Conservation (phyloP, 92 coral and sea anemone species). For the Umimayanthus kanabou region DNA sequence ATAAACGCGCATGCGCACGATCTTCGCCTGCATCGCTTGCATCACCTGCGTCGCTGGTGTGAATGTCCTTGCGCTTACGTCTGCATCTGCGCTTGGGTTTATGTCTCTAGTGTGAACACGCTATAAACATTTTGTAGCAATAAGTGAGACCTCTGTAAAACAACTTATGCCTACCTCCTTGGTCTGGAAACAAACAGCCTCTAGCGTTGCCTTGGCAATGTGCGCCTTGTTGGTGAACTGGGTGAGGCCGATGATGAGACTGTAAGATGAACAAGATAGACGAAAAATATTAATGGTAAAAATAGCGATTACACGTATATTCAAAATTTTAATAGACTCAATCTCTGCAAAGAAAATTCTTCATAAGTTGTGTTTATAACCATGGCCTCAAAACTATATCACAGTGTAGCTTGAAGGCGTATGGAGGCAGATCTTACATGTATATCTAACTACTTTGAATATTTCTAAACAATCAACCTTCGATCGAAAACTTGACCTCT, state of each 20-base stretch:
- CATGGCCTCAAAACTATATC: background rate
- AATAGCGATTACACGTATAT: background rate
- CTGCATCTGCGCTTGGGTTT: too few species aligned
- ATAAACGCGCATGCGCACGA: too few species aligned
- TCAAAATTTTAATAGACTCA: too few species aligned
- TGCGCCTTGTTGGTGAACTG: constrained; percentile 98
- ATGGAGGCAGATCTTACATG: background rate
- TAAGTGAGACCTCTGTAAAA: background rate
- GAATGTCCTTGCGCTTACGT: too few species aligned
- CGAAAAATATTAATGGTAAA: background rate
- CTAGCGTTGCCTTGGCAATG: constrained; percentile 94
- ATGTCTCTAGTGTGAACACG: too few species aligned
- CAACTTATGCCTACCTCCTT: constrained; percentile 64
- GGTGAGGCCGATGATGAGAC: constrained; percentile 92
- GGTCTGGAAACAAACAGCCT: constrained; percentile 95
- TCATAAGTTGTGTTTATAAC: background rate
- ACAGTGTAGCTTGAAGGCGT: background rate
- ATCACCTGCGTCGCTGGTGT: too few species aligned
- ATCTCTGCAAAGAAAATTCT: background rate
- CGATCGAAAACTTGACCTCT: background rate
- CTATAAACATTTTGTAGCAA: background rate
- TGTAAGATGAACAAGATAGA: constrained; percentile 20
- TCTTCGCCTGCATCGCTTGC: too few species aligned
- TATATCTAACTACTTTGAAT: too few species aligned
- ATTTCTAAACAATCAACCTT: too few species aligned